phyloP scores from a whole-genome alignment of 2,113 vertebrate genomes.

The Otus sunia region DNA sequence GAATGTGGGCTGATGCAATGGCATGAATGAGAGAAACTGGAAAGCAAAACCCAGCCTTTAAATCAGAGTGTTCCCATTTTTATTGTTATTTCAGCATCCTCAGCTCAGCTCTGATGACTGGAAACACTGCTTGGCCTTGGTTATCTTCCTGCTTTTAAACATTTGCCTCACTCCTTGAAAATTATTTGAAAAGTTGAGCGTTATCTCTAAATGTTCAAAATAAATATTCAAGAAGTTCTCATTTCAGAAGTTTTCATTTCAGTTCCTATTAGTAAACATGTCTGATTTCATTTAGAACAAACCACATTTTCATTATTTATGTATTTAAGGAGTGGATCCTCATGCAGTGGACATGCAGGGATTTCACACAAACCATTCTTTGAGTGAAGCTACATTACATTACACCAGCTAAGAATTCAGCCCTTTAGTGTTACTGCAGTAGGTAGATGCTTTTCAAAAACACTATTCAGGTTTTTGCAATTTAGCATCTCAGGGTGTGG shows the following conservation, averaged over 20 bases:
- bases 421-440: background rate
- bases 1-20: background rate
- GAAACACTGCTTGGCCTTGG: background rate
- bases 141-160: background rate
- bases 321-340: background rate
- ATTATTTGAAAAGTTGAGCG: background rate
- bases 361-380: background rate
- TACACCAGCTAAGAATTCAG: background rate
- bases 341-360: background rate
- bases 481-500: background rate
- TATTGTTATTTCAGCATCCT: background rate
- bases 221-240: background rate
- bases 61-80: background rate
- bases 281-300: background rate
- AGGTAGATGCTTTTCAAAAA: background rate
- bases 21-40: background rate
- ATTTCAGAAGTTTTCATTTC: background rate
- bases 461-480: background rate
- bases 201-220: background rate
- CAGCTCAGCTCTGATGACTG: background rate
- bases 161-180: background rate
- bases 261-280: background rate
- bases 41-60: background rate
- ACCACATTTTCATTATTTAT: background rate
- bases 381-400: background rate